A percentile compares a stretch with the other conserved stretches of the same genome.
These are phyloP conservation scores for Tachystola acroxantha DNA, from an alignment of 2,888 invertebrate species.

Conservation along the genomic window DNA sequence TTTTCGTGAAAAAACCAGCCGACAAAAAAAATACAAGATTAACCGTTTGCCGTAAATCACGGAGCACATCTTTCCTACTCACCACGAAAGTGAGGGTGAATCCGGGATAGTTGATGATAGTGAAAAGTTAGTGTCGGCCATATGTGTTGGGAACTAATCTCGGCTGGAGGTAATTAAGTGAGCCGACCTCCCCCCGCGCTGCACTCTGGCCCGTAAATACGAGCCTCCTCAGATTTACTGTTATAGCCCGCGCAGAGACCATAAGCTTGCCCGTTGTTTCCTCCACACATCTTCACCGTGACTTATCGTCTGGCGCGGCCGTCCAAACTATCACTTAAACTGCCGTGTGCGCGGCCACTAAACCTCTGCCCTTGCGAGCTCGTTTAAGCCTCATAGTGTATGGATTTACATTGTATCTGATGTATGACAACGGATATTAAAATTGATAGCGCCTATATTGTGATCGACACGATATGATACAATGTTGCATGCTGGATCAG, in stretches of 20 bases:
- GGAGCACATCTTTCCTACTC: background rate
- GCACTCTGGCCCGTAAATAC: constrained; percentile 52
- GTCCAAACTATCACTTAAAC: constrained; percentile 42
- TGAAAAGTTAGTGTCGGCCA: constrained; percentile 28
- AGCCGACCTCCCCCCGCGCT: constrained; percentile 32
- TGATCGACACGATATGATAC: no score
- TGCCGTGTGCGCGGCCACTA: constrained; percentile 33
- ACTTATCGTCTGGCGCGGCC: constrained; percentile 42
- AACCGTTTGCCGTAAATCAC: no score
- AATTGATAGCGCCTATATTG: no score
- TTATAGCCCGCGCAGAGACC: constrained; percentile 56
- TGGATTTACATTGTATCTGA: no score
- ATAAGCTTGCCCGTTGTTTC: constrained; percentile 25
- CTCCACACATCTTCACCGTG: constrained; percentile 39
- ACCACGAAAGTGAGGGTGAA: constrained; percentile 6
- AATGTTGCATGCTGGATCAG: no score
- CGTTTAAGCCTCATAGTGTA: background rate
- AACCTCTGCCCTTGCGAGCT: constrained; percentile 19
- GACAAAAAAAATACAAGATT: no score
- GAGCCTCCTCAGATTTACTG: constrained; percentile 67
- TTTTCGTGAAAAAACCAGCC: no score
- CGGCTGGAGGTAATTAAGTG: constrained; percentile 59
- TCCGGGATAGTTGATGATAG: constrained; percentile 17
- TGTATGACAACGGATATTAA: no score
- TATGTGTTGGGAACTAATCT: constrained; percentile 56